Conservation (phyloP, 2,113 vertebrate species). For the Cinclus mexicanus region DNA sequence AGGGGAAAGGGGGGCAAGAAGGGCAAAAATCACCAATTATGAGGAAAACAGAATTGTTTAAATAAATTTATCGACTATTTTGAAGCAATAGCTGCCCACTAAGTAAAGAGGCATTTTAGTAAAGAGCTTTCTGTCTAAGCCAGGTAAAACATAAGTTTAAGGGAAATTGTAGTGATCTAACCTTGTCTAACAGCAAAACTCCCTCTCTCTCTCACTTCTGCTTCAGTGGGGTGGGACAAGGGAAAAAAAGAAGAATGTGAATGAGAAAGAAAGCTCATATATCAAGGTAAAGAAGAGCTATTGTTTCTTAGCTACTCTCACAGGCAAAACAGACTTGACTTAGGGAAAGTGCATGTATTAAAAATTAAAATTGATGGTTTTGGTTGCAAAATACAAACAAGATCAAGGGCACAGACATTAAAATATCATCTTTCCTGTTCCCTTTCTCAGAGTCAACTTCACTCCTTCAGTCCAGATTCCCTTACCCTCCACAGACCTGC, state of each 20-base stretch:
- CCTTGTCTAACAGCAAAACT: not conserved
- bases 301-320: not conserved
- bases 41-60: not conserved
- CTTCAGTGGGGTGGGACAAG: not conserved
- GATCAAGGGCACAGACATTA: not conserved
- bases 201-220: fast-evolving
- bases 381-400: not conserved
- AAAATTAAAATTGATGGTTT: not conserved
- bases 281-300: not conserved
- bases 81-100: not conserved
- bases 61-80: not conserved
- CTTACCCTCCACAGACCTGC: not conserved
- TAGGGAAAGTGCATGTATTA: not conserved
- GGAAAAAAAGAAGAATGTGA: not conserved
- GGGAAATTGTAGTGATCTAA: not conserved
- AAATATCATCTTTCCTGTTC: not conserved
- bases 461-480: not conserved
- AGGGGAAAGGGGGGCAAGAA: not conserved
- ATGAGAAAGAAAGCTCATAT: not conserved
- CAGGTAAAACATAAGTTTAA: not conserved
- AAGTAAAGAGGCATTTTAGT: not conserved
- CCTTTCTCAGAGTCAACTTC: not conserved
- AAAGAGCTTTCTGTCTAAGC: not conserved
- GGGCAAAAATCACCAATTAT: not conserved
- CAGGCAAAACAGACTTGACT: not conserved